A percentile compares a stretch with the other conserved stretches of the same genome.
phyloP scores from a whole-genome alignment of 1,140 invertebrate species.

The Goniozus legneri region DNA sequence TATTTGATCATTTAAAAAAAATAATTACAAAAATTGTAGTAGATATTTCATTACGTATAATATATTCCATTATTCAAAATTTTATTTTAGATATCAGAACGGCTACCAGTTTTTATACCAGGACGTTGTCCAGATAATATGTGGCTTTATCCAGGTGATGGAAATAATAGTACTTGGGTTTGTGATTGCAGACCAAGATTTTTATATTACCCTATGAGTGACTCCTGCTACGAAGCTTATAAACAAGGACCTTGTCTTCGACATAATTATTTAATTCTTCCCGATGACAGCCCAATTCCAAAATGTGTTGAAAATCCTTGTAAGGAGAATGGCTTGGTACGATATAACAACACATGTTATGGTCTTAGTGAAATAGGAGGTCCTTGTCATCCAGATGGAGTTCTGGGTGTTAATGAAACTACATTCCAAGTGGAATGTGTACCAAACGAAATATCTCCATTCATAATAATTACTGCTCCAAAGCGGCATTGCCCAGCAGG shows the following conservation, averaged over 20 bases:
- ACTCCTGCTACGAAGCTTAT: constrained; percentile 62
- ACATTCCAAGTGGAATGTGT: constrained; percentile 39
- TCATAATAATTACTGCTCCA: constrained; percentile 30
- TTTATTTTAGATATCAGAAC: constrained; percentile 25
- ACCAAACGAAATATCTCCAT: constrained; percentile 15
- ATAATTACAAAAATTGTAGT: neutral
- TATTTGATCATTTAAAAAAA: constrained; percentile 1
- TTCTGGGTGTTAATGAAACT: constrained; percentile 33
- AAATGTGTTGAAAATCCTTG: constrained; percentile 62
- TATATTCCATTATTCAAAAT: neutral
- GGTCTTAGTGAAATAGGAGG: constrained; percentile 40
- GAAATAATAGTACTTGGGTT: constrained; percentile 58
- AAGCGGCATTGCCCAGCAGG: constrained; percentile 32
- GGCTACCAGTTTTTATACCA: constrained; percentile 55
- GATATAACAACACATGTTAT: constrained; percentile 54
- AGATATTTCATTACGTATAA: neutral
- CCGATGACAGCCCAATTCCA: constrained; percentile 52
- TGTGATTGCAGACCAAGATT: constrained; percentile 65
- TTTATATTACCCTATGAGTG: constrained; percentile 59
- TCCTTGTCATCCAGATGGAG: constrained; percentile 39
- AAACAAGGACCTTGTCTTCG: constrained; percentile 60
- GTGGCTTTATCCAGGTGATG: constrained; percentile 61
- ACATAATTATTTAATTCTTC: constrained; percentile 58
- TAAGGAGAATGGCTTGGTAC: constrained; percentile 46
- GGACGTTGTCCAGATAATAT: constrained; percentile 60